Percentiles rank a stretch among this genome's conserved stretches.
These are phyloP conservation scores for Aleiodes leptofemur DNA, from an alignment of 2,888 invertebrate genomes.

Conservation along the genomic window DNA sequence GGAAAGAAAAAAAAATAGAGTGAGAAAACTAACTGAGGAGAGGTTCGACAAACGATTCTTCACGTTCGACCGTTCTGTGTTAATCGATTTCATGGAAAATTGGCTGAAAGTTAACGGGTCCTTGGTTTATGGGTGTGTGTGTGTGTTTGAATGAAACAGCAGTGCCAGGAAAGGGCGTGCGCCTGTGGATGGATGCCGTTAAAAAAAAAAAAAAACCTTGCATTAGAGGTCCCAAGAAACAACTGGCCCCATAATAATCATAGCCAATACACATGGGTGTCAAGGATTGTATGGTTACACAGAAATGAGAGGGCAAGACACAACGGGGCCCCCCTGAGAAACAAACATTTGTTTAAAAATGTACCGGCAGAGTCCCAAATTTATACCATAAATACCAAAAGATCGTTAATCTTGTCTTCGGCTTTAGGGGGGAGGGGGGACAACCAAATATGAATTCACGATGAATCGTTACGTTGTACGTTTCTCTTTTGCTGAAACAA, in stretches of 20 bases:
- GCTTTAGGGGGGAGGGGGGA: constrained; percentile 37
- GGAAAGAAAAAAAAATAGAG: too few relatives aligned
- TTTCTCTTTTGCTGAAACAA: constrained; percentile 70
- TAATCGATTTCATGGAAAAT: constrained; percentile 49
- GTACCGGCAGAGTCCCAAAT: constrained; percentile 61
- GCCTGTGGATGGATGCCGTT: constrained; percentile 47
- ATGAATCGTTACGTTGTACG: constrained; percentile 66
- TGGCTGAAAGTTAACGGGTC: constrained; percentile 41
- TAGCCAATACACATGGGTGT: constrained; percentile 33
- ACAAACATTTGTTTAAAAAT: constrained; percentile 71
- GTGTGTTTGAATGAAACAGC: constrained; percentile 36
- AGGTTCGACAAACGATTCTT: neutral
- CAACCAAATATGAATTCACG: constrained; percentile 41
- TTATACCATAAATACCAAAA: constrained; percentile 62
- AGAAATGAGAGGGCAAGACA: constrained; percentile 52
- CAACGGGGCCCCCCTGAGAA: constrained; percentile 42
- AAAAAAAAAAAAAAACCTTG: constrained; percentile 36
- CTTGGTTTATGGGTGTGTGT: constrained; percentile 26
- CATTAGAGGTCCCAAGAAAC: neutral
- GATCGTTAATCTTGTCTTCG: constrained; percentile 68
- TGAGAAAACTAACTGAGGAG: neutral
- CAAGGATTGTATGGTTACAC: constrained; percentile 45
- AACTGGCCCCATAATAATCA: constrained; percentile 38
- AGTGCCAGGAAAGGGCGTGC: constrained; percentile 58
- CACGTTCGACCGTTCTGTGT: constrained; percentile 12